Percentiles rank a stretch among this genome's conserved stretches.
These are phyloP conservation scores for Podilymbus podiceps DNA, from an alignment of 2,113 vertebrate genomes.

Conservation along the genomic window DNA sequence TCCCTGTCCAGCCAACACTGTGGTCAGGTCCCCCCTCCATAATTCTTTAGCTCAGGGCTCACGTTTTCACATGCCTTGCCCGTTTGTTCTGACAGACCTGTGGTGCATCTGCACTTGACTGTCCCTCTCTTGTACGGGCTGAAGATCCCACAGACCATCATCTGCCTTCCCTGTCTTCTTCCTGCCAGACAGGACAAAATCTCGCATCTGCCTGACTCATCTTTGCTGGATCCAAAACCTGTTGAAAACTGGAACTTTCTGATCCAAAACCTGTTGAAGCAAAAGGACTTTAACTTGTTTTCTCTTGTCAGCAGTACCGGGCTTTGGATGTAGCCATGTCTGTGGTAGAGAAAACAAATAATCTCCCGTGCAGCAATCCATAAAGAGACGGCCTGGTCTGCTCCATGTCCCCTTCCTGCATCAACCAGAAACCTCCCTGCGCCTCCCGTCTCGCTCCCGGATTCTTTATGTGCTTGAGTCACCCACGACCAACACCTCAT, in stretches of 20 bases:
- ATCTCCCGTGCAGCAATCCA: neutral
- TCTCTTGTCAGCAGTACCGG: neutral
- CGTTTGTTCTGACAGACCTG: neutral
- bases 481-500: neutral
- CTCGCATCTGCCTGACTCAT: neutral
- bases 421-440: neutral
- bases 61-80: neutral
- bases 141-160: neutral
- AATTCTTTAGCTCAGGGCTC: neutral
- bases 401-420: neutral
- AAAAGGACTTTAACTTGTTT: neutral
- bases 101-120: fast-evolving
- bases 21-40: neutral
- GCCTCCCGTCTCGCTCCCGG: neutral
- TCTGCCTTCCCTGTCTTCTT: neutral
- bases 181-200: neutral
- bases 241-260: neutral
- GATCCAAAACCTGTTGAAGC: neutral
- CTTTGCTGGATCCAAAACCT: neutral
- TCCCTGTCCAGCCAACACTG: neutral
- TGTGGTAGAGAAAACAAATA: neutral
- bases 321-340: neutral
- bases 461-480: neutral
- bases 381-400: neutral
- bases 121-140: neutral